phyloP scores from a whole-genome alignment of 2,888 invertebrate genomes.

The Orchestes rusci region DNA sequence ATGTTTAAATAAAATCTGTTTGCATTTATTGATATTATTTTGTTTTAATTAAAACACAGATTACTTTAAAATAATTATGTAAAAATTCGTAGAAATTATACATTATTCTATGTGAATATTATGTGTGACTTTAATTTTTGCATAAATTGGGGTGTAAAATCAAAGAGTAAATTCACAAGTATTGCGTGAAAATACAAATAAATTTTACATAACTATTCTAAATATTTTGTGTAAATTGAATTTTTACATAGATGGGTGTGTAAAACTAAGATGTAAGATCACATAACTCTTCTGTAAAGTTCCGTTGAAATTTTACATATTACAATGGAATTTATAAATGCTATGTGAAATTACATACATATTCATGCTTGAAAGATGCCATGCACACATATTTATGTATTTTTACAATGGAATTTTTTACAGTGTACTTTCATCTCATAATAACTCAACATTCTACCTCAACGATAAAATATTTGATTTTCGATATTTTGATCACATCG shows the following conservation, averaged over 20 bases:
- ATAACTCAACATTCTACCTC: no score
- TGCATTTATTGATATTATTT: no score
- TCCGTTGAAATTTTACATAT: background rate
- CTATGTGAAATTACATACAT: background rate
- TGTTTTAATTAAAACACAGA: background rate
- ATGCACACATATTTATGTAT: background rate
- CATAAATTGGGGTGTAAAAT: no score
- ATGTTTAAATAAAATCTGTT: no score
- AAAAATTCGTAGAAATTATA: slow-evolving; percentile 2
- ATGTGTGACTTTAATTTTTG: background rate
- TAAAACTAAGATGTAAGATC: background rate
- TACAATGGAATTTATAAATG: background rate
- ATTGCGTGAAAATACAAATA: background rate
- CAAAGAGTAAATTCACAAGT: background rate
- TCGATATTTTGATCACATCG: no score
- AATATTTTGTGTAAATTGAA: background rate
- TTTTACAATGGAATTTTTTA: background rate
- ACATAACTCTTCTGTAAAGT: background rate
- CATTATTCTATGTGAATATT: slow-evolving; percentile 1
- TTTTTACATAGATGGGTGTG: background rate
- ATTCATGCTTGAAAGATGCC: background rate
- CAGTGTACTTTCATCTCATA: no score
- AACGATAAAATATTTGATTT: no score
- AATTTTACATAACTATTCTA: background rate
- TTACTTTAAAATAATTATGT: slow-evolving; percentile 9